phyloP scores from a whole-genome alignment of 2,113 vertebrate genomes.

The Cisticola juncidis region DNA sequence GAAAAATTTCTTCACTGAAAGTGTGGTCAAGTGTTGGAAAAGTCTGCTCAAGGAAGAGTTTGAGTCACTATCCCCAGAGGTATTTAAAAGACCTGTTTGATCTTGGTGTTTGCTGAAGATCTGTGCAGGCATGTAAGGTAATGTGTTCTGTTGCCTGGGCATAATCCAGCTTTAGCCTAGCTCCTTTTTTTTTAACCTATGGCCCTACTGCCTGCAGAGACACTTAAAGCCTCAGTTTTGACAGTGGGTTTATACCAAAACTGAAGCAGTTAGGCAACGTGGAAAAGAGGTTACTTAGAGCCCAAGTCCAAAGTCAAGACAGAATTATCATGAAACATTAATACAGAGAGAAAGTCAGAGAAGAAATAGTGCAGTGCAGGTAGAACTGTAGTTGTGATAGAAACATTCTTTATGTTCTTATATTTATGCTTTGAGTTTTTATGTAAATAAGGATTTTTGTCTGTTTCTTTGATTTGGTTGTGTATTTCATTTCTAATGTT shows the following conservation, averaged over 20 bases:
- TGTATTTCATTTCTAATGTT: background rate
- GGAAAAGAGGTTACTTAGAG: background rate
- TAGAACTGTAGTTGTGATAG: background rate
- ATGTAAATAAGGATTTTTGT: background rate
- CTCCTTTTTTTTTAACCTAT: background rate
- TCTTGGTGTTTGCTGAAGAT: background rate
- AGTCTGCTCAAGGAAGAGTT: background rate
- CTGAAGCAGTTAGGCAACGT: background rate
- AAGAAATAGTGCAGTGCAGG: background rate
- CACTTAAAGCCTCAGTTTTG: background rate
- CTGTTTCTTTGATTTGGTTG: background rate
- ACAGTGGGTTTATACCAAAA: background rate
- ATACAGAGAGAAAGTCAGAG: background rate
- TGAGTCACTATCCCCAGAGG: background rate
- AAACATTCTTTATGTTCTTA: background rate
- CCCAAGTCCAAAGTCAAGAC: background rate
- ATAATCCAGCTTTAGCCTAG: background rate
- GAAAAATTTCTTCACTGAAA: background rate
- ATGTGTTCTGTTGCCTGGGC: background rate
- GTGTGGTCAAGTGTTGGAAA: background rate
- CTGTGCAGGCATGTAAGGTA: background rate
- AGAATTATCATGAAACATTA: background rate
- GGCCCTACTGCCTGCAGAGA: background rate
- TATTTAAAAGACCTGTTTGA: background rate
- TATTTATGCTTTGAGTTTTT: background rate